A percentile compares a stretch with the other conserved stretches of the same genome.
Conservation (phyloP, 2,797 vertebrate genomes). For the Melanotaenia trifasciata region DNA sequence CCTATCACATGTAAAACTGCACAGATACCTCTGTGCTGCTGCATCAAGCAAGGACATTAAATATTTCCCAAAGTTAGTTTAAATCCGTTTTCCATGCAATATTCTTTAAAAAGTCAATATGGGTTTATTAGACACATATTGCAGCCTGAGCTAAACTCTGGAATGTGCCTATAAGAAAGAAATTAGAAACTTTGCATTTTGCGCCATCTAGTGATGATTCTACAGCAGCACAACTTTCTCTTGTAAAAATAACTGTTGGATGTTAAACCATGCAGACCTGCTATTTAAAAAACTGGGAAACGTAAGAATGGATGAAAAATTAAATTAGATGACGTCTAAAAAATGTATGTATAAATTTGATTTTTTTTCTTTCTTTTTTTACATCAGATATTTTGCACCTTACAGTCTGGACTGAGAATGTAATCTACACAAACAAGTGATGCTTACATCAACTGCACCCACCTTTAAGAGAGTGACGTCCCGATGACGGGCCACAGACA, state of each 20-base stretch:
- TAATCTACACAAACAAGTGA: too few relatives aligned
- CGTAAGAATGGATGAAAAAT: too few relatives aligned
- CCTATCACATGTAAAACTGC: slow-evolving; percentile 4
- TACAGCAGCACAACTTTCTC: slow-evolving; percentile 5
- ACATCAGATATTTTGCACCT: too few relatives aligned
- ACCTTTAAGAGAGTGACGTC: too few relatives aligned
- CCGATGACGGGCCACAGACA: too few relatives aligned
- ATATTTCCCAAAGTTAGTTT: background rate
- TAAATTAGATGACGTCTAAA: too few relatives aligned
- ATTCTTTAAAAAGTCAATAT: slow-evolving; percentile 4
- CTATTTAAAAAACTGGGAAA: too few relatives aligned
- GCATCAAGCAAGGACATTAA: slow-evolving; percentile 4
- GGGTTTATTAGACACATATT: background rate
- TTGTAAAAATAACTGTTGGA: too few relatives aligned
- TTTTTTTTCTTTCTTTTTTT: too few relatives aligned
- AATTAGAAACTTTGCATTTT: slow-evolving; percentile 19
- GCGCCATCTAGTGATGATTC: slow-evolving; percentile 61
- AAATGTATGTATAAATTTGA: too few relatives aligned
- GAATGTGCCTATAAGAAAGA: background rate
- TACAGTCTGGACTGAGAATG: too few relatives aligned
- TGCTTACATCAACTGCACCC: too few relatives aligned
- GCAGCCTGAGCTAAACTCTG: background rate
- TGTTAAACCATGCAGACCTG: background rate
- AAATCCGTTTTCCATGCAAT: background rate
- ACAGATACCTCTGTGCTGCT: slow-evolving; percentile 12